Conservation (phyloP, 2,797 vertebrate genomes). For the Betta splendens region DNA sequence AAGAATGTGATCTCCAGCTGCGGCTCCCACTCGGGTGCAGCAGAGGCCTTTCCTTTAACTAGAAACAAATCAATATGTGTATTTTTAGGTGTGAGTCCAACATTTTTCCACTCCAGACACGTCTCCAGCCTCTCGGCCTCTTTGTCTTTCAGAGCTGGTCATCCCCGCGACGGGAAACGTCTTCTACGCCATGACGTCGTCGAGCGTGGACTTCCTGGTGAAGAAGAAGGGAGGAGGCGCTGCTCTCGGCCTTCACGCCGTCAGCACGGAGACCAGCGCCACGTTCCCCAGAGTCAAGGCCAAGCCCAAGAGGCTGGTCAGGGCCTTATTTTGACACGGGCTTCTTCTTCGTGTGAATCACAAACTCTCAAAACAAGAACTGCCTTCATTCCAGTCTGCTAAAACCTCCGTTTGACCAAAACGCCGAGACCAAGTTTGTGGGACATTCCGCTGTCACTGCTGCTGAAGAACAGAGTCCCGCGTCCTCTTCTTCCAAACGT, state of each 20-base stretch:
- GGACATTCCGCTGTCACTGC: slow-evolving; percentile 29
- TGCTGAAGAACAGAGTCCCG: slow-evolving; percentile 21
- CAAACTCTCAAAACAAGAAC: slow-evolving; percentile 22
- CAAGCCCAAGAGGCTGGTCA: slow-evolving; percentile 87
- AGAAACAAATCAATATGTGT: too few relatives aligned
- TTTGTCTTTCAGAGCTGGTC: slow-evolving; percentile 81
- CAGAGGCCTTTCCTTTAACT: too few relatives aligned
- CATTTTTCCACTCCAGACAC: too few relatives aligned
- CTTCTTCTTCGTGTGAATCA: too few relatives aligned
- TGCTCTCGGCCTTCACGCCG: slow-evolving; percentile 62
- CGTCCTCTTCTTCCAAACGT: slow-evolving; percentile 20
- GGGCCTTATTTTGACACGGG: slow-evolving; percentile 79
- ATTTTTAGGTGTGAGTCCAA: too few relatives aligned
- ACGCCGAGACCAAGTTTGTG: slow-evolving; percentile 26
- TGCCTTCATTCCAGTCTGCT: slow-evolving; percentile 38
- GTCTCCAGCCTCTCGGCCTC: too few relatives aligned
- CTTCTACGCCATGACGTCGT: slow-evolving; percentile 92
- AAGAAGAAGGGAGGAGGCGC: slow-evolving; percentile 76
- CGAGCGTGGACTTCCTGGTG: slow-evolving; percentile 88
- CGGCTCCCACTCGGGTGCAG: too few relatives aligned
- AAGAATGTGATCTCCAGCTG: too few relatives aligned
- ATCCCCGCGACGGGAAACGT: slow-evolving; percentile 89
- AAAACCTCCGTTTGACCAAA: slow-evolving; percentile 40
- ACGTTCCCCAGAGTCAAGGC: slow-evolving; percentile 91
- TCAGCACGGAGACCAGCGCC: slow-evolving; percentile 80